Percentiles rank a stretch among this genome's conserved stretches.
These are phyloP conservation scores for Potorous gilbertii DNA, from an alignment of 2,797 vertebrate genomes.

Conservation along the genomic window DNA sequence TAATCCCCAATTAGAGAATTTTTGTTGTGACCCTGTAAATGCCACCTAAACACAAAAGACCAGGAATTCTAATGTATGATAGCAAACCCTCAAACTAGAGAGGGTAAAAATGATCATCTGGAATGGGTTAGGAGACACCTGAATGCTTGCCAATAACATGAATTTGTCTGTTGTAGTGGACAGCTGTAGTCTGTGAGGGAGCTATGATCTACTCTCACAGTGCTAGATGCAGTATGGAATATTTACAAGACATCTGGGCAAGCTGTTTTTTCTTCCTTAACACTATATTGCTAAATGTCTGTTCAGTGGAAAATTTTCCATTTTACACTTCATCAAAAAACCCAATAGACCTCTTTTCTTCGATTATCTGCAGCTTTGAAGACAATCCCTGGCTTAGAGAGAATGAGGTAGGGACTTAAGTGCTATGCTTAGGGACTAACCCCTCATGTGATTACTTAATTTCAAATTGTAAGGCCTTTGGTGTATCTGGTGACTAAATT, in stretches of 20 bases:
- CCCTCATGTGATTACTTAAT: neutral
- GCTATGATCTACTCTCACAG: neutral
- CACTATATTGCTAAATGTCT: conserved; percentile 8
- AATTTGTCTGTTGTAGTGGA: neutral
- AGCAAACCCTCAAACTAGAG: neutral
- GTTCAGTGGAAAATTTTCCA: conserved; percentile 42
- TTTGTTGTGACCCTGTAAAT: neutral
- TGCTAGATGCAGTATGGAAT: conserved; percentile 1
- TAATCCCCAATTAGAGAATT: neutral
- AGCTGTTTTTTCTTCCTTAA: neutral
- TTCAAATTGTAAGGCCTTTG: neutral
- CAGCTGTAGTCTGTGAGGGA: neutral
- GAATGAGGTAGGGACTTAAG: neutral
- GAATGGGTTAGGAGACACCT: neutral
- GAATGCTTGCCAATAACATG: neutral
- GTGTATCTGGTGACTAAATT: neutral
- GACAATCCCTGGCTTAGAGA: neutral
- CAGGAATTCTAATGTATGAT: neutral
- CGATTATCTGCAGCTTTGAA: conserved; percentile 8
- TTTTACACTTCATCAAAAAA: conserved; percentile 44
- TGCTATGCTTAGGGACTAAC: neutral
- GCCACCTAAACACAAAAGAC: neutral
- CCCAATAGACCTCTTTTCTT: neutral
- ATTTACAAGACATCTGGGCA: neutral
- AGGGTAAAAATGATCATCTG: neutral